These are phyloP conservation scores for Cotesia glomerata DNA, from an alignment of 1,140 invertebrate species.

Conservation along the genomic window DNA sequence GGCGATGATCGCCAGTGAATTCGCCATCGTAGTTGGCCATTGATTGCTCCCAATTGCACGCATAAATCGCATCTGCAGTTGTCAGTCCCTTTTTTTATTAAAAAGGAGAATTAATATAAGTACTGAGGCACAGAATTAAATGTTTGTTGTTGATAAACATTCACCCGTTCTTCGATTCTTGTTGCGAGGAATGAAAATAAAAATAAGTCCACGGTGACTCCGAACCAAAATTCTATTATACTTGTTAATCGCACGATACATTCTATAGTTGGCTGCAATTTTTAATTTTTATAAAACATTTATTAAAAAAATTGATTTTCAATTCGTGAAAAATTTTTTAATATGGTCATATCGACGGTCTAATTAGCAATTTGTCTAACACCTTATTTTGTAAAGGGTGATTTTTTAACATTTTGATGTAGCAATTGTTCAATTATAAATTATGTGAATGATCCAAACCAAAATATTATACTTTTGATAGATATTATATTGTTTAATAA, in stretches of 20 bases:
- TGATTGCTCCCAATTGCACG: slow-evolving; percentile 42
- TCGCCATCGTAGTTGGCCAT: not conserved
- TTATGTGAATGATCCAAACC: too few relatives aligned
- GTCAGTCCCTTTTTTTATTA: slow-evolving; percentile 40
- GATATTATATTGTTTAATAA: too few relatives aligned
- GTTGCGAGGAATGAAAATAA: not conserved
- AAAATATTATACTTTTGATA: too few relatives aligned
- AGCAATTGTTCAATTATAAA: too few relatives aligned
- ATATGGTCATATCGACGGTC: too few relatives aligned
- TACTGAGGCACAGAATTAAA: too few relatives aligned
- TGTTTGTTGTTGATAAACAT: not conserved
- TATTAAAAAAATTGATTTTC: too few relatives aligned
- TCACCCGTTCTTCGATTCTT: slow-evolving; percentile 5
- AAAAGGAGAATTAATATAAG: not conserved
- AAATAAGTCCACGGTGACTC: not conserved
- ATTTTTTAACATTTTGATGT: too few relatives aligned
- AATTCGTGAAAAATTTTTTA: too few relatives aligned
- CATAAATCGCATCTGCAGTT: slow-evolving; percentile 47
- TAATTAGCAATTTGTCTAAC: too few relatives aligned
- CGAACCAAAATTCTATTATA: slow-evolving; percentile 5
- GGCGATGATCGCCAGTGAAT: not conserved
- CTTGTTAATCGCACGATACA: not conserved
- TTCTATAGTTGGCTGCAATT: not conserved
- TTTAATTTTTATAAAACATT: too few relatives aligned
- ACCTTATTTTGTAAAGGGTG: too few relatives aligned